Evolutionary conservation across 1,140 invertebrate species (phyloP).

Genomic region (Habropoda laboriosa): DNA sequence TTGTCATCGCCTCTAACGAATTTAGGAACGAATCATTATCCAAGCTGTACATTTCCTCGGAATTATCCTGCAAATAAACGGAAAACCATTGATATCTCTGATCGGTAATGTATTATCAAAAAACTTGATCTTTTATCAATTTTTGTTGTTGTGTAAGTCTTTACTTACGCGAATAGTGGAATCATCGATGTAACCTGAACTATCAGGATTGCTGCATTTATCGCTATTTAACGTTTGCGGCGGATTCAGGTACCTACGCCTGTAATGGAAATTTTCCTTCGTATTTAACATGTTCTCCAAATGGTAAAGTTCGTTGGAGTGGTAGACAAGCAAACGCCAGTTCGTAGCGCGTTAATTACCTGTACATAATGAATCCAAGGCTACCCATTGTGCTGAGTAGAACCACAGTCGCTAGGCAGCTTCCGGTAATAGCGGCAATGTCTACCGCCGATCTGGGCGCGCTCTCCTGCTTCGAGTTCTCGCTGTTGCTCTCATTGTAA

Average conservation of each 20-base stretch:
- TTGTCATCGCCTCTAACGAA: slow-evolving; percentile 95
- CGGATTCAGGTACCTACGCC: slow-evolving; percentile 89
- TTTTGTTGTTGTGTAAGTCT: too few species aligned
- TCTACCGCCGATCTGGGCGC: slow-evolving; percentile 80
- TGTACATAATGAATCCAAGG: slow-evolving; percentile 88
- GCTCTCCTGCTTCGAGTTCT: slow-evolving; percentile 44
- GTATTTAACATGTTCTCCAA: too few species aligned
- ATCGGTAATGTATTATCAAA: too few species aligned
- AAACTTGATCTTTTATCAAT: too few species aligned
- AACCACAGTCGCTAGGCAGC: slow-evolving; percentile 86
- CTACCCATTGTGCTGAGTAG: slow-evolving; percentile 86
- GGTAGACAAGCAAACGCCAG: neutral
- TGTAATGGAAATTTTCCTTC: slow-evolving; percentile 37
- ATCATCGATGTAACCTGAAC: slow-evolving; percentile 93
- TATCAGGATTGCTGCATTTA: slow-evolving; percentile 92
- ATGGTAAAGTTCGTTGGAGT: neutral
- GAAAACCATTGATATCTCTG: neutral
- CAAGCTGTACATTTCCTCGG: slow-evolving; percentile 95
- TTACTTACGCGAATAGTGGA: slow-evolving; percentile 92
- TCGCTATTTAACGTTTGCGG: slow-evolving; percentile 89
- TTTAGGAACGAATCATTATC: slow-evolving; percentile 96
- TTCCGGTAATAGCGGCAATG: slow-evolving; percentile 87
- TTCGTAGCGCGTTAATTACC: slow-evolving; percentile 64
- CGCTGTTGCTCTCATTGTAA: slow-evolving; percentile 57
- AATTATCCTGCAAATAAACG: slow-evolving; percentile 87